These are phyloP conservation scores for Eristalinus aeneus DNA, from an alignment of 2,888 invertebrate species.

Conservation along the genomic window DNA sequence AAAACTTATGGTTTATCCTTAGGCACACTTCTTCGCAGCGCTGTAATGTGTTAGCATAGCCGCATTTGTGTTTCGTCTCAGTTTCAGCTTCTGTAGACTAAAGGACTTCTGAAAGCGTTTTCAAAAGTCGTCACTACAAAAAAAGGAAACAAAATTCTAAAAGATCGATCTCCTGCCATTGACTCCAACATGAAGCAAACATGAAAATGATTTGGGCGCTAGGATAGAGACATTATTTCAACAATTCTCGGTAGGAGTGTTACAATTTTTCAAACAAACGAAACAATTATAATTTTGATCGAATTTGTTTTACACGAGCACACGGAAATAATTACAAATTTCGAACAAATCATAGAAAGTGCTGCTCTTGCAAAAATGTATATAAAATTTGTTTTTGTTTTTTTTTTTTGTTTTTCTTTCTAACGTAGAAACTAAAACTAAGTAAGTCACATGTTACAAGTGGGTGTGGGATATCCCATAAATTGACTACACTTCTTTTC, in stretches of 20 bases:
- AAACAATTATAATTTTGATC: conserved; percentile 2
- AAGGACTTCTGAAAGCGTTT: too few species aligned
- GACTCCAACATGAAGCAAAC: not conserved
- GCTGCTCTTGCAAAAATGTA: conserved; percentile 23
- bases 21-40: too few species aligned
- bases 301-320: conserved; percentile 14
- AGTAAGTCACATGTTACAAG: conserved; percentile 68
- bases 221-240: conserved; percentile 27
- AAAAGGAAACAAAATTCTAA: too few species aligned
- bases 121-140: too few species aligned
- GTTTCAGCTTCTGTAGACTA: too few species aligned
- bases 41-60: too few species aligned
- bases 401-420: not conserved
- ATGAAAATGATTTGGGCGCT: not conserved
- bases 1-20: too few species aligned
- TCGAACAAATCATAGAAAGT: not conserved
- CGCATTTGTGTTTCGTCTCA: too few species aligned
- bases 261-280: conserved; percentile 15
- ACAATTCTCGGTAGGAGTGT: conserved; percentile 61
- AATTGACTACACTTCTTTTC: conserved; percentile 61
- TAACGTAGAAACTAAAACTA: conserved; percentile 55
- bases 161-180: not conserved
- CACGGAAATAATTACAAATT: not conserved
- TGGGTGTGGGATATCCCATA: conserved; percentile 60
- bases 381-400: not conserved